Base-by-base conservation (phyloP, 2,797 vertebrate genomes). In the Odontamblyopus lacepedii region DNA sequence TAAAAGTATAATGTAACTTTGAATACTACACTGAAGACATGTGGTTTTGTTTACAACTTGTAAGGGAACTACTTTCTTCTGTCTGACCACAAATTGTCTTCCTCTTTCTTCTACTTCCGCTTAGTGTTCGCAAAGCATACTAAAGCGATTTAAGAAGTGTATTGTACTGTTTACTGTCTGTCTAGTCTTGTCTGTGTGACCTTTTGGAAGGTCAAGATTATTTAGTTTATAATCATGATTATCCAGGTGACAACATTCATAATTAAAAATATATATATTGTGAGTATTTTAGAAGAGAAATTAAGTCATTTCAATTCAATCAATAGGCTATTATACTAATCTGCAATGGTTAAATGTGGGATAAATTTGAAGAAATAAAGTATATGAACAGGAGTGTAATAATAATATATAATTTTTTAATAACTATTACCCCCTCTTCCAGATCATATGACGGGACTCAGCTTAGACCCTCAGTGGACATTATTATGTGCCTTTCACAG, bases 91-190 rank as follows among this genome's bases (percentile, higher is more conserved):
- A 87, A 50, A 1, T 63, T 9, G 2, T 23, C 72, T 91, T 93
- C 87, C 87, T 71, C 77, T 79, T 90, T 83, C 29, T 67, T 55
- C 62, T 1, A 85, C 84, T 94, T 92, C 90, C 86, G 81, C 61
- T 29, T 60, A 27, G 1, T 19, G 18, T n/a, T 55, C 18, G 1
- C 19, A 19, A 55, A 48, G 13, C 44, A 55, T 11, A 3, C 1
- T 23, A 23, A 57, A 57, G 8, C 2, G 35, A 38, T 38, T 38
- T 8, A 38, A 38, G 35, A 38, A 38, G 35, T 38, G 35, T 38
- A 38, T 9, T 38, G 8, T 38, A 38, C 35, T 38, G 35, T 38
- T 38, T 38, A 38, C 7, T 2, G 35, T 38, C 35, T 38, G 35
- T 38, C 8, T 9, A 1, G 35, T 1, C 9, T 38, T 38, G 53